A percentile compares a stretch with the other conserved stretches of the same genome.
Conservation (phyloP, 64 coral and sea anemone species). For the Platygyra sinensis region DNA sequence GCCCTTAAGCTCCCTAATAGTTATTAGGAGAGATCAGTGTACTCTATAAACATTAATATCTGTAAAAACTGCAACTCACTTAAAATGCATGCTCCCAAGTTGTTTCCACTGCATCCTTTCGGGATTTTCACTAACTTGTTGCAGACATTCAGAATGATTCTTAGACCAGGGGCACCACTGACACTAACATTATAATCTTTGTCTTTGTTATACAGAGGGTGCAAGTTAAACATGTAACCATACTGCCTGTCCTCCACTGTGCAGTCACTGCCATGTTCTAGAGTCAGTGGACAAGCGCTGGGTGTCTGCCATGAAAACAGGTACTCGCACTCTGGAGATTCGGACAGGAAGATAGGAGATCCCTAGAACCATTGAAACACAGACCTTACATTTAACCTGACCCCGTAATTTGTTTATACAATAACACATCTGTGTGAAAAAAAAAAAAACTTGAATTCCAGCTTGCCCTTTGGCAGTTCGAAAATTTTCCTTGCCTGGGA, state of each 20-base stretch:
- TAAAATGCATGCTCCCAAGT: constrained; percentile 33
- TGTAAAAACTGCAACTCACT: not conserved
- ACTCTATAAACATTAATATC: too few relatives aligned
- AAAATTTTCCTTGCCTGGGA: too few relatives aligned
- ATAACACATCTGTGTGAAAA: too few relatives aligned
- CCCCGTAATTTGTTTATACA: too few relatives aligned
- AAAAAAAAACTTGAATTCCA: too few relatives aligned
- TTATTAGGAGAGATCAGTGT: too few relatives aligned
- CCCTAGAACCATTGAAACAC: constrained; percentile 11
- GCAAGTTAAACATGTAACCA: constrained; percentile 52
- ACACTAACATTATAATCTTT: constrained; percentile 20
- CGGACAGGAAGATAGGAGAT: constrained; percentile 53
- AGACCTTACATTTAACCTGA: not conserved
- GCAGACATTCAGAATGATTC: constrained; percentile 34
- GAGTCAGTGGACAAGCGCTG: constrained; percentile 68
- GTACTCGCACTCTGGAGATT: constrained; percentile 69
- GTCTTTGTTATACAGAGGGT: not conserved
- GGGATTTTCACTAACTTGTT: not conserved
- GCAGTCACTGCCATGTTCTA: constrained; percentile 23
- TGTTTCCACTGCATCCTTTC: not conserved
- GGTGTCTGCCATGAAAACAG: constrained; percentile 74
- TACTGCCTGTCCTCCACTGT: constrained; percentile 56
- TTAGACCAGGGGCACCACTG: not conserved
- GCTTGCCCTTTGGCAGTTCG: too few relatives aligned
- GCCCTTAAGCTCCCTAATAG: too few relatives aligned